Evolutionary conservation across 2,113 vertebrate genomes (phyloP).

Genomic region (Eurypyga helias): DNA sequence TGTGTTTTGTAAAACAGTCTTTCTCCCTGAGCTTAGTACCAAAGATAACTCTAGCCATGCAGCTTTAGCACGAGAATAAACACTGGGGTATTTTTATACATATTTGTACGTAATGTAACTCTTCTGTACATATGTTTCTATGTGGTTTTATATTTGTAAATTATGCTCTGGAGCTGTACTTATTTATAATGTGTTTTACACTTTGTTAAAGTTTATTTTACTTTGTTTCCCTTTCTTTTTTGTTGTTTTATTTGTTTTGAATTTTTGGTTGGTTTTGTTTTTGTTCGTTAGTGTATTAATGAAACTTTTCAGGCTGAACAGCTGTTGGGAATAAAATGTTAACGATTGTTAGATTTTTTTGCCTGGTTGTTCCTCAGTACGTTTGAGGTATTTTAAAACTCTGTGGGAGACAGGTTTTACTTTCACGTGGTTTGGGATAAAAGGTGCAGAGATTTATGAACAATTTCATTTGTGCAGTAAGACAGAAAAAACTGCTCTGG

Average conservation of each 20-base stretch:
- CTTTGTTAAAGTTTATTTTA: conserved; percentile 55
- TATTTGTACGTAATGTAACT: conserved; percentile 66
- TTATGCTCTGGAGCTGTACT: conserved; percentile 75
- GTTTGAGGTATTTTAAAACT: background rate
- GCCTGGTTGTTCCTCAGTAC: conserved; percentile 26
- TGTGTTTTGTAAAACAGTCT: background rate
- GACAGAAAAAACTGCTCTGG: background rate
- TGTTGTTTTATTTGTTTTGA: conserved; percentile 23
- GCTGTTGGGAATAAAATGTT: conserved; percentile 66
- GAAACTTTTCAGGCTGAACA: conserved; percentile 57
- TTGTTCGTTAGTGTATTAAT: conserved; percentile 42
- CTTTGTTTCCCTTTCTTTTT: background rate
- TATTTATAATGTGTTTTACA: conserved; percentile 81
- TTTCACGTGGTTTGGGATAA: background rate
- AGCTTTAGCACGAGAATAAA: conserved; percentile 65
- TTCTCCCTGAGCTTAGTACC: conserved; percentile 63
- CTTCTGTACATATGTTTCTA: conserved; percentile 78
- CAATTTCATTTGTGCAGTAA: rapidly evolving
- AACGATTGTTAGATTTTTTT: conserved; percentile 44
- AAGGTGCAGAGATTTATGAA: background rate
- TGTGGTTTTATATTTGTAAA: conserved; percentile 79
- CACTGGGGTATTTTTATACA: conserved; percentile 67
- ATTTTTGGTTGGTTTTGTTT: conserved; percentile 17
- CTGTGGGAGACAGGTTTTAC: background rate
- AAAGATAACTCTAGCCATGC: conserved; percentile 65